Base-by-base conservation (phyloP, 2,888 invertebrate species). In the Agrilus biguttatus region DNA sequence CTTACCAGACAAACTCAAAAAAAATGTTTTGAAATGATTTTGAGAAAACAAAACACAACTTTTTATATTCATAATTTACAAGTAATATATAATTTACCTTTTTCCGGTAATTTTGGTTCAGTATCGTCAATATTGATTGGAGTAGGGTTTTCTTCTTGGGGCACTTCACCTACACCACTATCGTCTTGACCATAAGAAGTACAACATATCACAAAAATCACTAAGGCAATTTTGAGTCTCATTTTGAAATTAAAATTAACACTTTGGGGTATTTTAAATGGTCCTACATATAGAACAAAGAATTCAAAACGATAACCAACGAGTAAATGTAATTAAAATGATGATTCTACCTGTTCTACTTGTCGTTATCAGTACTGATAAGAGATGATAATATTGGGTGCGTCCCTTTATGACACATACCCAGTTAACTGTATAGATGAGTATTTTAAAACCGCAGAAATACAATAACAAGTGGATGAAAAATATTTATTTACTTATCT, bases 321-420 rank as follows among this genome's bases (percentile, higher is more conserved):
- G 28, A 28, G 10, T 23, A 39, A 36, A 40, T 28, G 42, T 37
- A 42, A 40, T 35, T 42, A 36, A 40, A 19, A 17, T 36, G 32
- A 40, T 40, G 36, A 28, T 23, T 44, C 39, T 44, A 44, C 44
- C 44, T 44, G 44, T 37, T 44, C 39, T 42, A 41, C 33, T 44
- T 42, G 47, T 37, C 21, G 10, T 47, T 47, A 47, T 47, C 47
- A 37, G 8, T 17, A 33, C 39, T 40, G 47, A 47, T 47, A 47
- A 46, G 28, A 13, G 32, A 14, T 40, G 46, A 47, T 47, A 44
- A 44, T 13, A 37, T 21, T 37, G 42, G 47, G 47, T 44, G 47
- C 42, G 47, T 43, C 44, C 40, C 37, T 19, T 21, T 17, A 40
- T 44, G 44, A 46, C 46, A 39, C 44, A 46, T 39, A 46, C 14